Conservation (phyloP, 2,113 vertebrate genomes). For the Hyperopisus bebe region DNA sequence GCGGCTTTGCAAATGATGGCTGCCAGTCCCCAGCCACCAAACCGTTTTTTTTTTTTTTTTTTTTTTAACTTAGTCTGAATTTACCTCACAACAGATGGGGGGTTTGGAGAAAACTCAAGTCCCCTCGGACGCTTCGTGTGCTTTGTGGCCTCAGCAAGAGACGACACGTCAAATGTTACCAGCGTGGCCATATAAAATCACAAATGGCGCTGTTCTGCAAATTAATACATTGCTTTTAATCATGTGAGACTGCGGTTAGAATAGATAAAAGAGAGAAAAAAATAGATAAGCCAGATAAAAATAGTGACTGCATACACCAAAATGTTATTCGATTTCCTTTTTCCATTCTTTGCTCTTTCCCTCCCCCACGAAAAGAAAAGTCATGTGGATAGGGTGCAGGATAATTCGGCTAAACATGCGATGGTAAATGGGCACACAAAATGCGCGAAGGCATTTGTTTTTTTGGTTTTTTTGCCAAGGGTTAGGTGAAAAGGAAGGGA, state of each 20-base stretch:
- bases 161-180: background rate
- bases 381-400: background rate
- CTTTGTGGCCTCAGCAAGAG: background rate
- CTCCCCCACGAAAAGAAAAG: background rate
- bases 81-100: conserved; percentile 24
- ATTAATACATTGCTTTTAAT: background rate
- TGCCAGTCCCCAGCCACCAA: conserved; percentile 8
- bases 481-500: conserved; percentile 22
- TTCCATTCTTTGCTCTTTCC: background rate
- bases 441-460: background rate
- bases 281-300: background rate
- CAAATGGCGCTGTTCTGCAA: background rate
- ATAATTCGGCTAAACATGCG: background rate
- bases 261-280: background rate
- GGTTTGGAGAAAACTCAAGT: background rate
- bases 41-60: background rate
- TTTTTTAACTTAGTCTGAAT: conserved; percentile 5
- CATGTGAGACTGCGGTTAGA: background rate
- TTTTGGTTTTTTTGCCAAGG: background rate
- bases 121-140: background rate
- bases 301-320: background rate
- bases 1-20: conserved; percentile 11
- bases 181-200: background rate
- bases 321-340: background rate
- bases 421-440: background rate